These are phyloP conservation scores for Synergus gifuensis DNA, from an alignment of 2,888 invertebrate species.

Conservation along the genomic window DNA sequence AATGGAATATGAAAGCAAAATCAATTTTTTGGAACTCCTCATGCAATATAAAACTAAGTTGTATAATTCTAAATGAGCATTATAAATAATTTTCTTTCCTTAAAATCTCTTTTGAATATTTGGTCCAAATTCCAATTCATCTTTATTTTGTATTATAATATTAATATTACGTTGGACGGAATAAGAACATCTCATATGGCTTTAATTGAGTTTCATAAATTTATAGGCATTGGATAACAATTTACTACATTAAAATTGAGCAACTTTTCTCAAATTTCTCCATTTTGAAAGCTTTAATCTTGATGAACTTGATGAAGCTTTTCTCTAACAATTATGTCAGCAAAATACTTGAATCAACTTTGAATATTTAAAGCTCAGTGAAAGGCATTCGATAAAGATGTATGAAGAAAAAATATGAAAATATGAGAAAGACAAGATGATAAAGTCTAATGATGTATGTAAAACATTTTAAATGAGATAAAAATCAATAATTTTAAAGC, in stretches of 20 bases:
- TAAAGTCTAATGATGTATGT: no score
- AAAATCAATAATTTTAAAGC: no score
- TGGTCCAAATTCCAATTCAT: neutral
- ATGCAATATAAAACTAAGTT: neutral
- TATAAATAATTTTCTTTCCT: neutral
- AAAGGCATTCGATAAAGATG: neutral
- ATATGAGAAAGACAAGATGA: no score
- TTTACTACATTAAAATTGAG: neutral
- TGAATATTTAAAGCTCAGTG: neutral
- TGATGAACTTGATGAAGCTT: no score
- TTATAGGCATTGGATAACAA: neutral
- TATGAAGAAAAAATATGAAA: no score
- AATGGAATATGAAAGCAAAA: no score
- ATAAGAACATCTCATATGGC: neutral
- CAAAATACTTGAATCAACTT: neutral
- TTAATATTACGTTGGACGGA: slow-evolving; percentile 23
- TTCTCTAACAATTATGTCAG: neutral
- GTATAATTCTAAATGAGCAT: slow-evolving; percentile 18
- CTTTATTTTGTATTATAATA: neutral
- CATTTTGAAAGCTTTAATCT: no score
- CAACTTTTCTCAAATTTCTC: neutral
- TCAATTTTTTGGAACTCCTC: neutral
- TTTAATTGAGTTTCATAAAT: neutral
- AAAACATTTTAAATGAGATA: no score
- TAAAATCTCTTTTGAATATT: neutral